Evolutionary conservation across 2,113 vertebrate species (phyloP), one percentile per base, ranked within the genome.

Genomic region (Heteronetta atricapilla): DNA sequence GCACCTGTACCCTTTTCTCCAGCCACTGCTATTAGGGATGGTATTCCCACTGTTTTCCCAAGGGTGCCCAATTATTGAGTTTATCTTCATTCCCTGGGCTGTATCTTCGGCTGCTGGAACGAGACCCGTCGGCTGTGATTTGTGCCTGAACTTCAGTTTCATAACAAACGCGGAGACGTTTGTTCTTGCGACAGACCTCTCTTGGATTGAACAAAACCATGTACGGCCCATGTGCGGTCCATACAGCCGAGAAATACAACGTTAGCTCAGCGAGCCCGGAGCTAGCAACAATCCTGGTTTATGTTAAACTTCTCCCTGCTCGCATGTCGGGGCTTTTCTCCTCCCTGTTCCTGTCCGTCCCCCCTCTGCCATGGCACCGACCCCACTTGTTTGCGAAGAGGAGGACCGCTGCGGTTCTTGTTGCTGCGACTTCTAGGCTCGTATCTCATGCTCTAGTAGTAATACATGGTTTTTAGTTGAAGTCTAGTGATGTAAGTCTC

Each of bases 131-230:
- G 25, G 58, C 70, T 23, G 7, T 85, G 70, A 85, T 36, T 76
- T 94, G 77, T 87, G 90, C 81, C 86, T 94, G 74, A 92, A 86
- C 70, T 93, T 79, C 4, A 18, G 70, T 94, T 95, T 96, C 94
- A 73, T 94, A 95, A 93, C 80, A 93, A 88, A 92, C 92, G 73
- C 58, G 55, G 78, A 94, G 77, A 34, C 76, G 52, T 80, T 96
- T 90, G 86, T 64, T 97, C 93, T 96, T 93, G 88, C 22, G 20
- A 96, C 93, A 94, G 94, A 93, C 66, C 44, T 96, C 77, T 96
- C 81, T 59, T 69, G 90, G 69, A 53, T 70, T 84, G 80, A 90
- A 46, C 58, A 50, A 90, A 94, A 92, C 56, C 93, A 86, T 87
- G 70, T 90, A 86, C 1, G 2, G 72, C 83, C 78, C 88, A 87